A percentile compares a stretch with the other conserved stretches of the same genome.
These are phyloP conservation scores for Seladonia tumulorum DNA, from an alignment of 2,888 invertebrate species.

Conservation along the genomic window DNA sequence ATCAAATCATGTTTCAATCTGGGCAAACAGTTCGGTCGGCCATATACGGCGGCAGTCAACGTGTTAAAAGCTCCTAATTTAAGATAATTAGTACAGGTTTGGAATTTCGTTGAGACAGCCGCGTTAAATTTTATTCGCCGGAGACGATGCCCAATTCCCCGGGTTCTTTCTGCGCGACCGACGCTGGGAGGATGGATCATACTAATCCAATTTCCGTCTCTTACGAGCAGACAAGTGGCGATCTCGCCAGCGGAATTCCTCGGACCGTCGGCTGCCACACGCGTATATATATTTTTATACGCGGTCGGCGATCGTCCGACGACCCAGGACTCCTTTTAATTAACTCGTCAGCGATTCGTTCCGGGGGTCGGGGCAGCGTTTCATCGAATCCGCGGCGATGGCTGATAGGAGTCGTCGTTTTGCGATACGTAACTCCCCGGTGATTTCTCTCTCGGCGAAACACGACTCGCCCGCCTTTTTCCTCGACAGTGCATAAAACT, in stretches of 20 bases:
- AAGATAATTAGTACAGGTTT: background rate
- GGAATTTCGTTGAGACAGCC: background rate
- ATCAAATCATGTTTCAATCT: no score
- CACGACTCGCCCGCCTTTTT: background rate
- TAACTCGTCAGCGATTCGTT: slow-evolving; percentile 29
- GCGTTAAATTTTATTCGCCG: background rate
- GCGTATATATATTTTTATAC: slow-evolving; percentile 6
- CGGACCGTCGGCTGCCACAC: background rate
- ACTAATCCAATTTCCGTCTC: background rate
- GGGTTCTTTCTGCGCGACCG: background rate
- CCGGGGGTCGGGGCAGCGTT: background rate
- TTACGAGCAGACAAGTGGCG: slow-evolving; percentile 1
- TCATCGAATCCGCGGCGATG: slow-evolving; percentile 14
- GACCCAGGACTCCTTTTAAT: slow-evolving; percentile 35
- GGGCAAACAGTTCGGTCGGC: background rate
- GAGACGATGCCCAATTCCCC: background rate
- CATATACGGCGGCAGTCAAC: background rate
- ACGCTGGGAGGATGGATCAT: background rate
- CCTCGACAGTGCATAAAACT: background rate
- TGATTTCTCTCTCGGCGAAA: background rate
- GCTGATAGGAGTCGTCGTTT: slow-evolving; percentile 18
- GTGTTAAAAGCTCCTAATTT: background rate
- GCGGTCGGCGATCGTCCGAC: background rate
- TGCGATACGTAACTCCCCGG: background rate
- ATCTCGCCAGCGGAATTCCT: background rate